These are phyloP conservation scores for Neoarius graeffei DNA, from an alignment of 2,113 vertebrate species.

Conservation along the genomic window DNA sequence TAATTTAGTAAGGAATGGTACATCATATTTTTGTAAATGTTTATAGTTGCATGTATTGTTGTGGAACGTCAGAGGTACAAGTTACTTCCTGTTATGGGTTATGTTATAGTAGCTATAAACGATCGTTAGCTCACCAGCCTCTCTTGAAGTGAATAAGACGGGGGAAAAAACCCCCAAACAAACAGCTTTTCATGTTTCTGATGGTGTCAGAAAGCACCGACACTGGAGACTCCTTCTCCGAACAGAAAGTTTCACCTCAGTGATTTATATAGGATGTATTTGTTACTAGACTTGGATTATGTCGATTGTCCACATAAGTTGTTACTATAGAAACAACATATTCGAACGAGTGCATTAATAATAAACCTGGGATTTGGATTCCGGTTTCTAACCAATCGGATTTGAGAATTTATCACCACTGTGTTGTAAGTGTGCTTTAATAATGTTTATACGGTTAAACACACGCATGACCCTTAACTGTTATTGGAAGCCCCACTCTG, in stretches of 20 bases:
- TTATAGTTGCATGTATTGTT: not conserved
- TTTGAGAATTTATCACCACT: not conserved
- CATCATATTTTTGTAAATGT: not conserved
- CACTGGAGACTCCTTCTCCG: not conserved
- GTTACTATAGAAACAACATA: not conserved
- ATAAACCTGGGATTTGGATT: not conserved
- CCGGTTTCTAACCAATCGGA: not conserved
- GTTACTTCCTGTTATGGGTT: not conserved
- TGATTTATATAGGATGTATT: not conserved
- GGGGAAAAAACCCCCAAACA: too few relatives aligned
- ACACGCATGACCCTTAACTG: not conserved
- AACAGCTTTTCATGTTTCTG: too few relatives aligned
- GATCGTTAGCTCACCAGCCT: too few relatives aligned
- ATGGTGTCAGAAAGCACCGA: not conserved
- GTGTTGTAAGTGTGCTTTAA: not conserved
- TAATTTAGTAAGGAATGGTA: not conserved
- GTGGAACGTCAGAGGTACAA: not conserved
- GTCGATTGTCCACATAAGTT: not conserved
- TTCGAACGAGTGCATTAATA: not conserved
- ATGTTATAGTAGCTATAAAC: too few relatives aligned
- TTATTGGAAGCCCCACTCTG: not conserved
- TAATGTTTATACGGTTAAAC: not conserved
- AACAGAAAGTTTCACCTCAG: not conserved
- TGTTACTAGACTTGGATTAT: not conserved
- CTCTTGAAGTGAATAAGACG: too few relatives aligned